Base-by-base conservation (phyloP, 2,888 invertebrate species). In the Polydrusus pterygomalis region DNA sequence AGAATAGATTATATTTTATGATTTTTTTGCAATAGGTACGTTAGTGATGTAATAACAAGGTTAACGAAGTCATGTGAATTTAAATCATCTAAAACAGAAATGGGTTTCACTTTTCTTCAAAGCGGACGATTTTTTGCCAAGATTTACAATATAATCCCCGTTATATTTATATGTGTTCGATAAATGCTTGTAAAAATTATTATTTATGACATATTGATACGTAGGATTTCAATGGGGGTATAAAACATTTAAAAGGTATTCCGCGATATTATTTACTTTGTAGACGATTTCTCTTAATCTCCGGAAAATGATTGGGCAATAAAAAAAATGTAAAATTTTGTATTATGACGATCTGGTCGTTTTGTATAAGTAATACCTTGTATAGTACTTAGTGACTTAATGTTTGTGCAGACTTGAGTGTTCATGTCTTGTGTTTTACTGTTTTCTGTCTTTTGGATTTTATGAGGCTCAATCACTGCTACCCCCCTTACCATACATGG, bases 81-180 rank as follows among this genome's bases (percentile, higher is more conserved):
- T 20, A 51, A 51, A 51, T 18, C 8, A 9, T 20, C 20, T 10
- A 3, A 10, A 51, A 20, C 20, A 17, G 18, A 6, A 51, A 51
- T 20, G 20, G 51, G 20, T 18, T 18, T 51, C 20, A 11, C 51
- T 18, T 20, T 20, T 20, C 9, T 51, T 11, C 51, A 18, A 51
- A 51, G n/a, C 51, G 11, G 47, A 18, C 10, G 18, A 20, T 51
- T 51, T 51, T 2, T 51, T 20, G 11, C 20, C 11, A 51, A 20
- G 51, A 51, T 51, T 51, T 51, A 51, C 18, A 2, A 18, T 20
- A 20, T 51, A 51, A 51, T 51, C 51, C 20, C 20, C 51, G 10
- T 20, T n/a, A n/a, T n/a, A n/a, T n/a, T n/a, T n/a, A n/a, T n/a
- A n/a, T n/a, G 20, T 51, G 10, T 51, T 20, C 20, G 18, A 51